These are phyloP conservation scores for Prunella himalayana DNA, from an alignment of 2,113 vertebrate species.

Conservation along the genomic window DNA sequence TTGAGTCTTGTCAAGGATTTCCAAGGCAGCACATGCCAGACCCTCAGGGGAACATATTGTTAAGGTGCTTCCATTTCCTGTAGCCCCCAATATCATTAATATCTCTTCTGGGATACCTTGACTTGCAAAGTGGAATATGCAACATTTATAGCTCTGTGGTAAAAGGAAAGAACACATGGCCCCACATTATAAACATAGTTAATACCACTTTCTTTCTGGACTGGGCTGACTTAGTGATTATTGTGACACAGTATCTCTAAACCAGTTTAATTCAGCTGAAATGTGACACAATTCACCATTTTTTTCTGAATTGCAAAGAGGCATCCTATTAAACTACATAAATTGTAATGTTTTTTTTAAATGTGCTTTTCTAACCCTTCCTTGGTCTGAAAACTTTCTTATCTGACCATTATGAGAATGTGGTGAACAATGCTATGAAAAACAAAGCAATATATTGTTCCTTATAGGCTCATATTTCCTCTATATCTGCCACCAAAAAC, in stretches of 20 bases:
- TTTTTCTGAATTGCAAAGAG: background rate
- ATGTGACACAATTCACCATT: background rate
- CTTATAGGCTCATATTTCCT: constrained; percentile 27
- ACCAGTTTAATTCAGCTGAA: background rate
- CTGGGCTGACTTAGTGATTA: background rate
- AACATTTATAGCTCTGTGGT: constrained; percentile 8
- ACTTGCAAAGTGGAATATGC: background rate
- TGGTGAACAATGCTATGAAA: constrained; percentile 8
- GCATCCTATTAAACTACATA: background rate
- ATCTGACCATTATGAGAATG: background rate
- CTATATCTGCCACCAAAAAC: constrained; percentile 29
- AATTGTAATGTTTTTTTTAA: background rate
- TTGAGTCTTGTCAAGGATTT: constrained; percentile 31
- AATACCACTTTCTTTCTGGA: background rate
- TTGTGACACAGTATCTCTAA: background rate
- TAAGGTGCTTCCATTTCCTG: constrained; percentile 49
- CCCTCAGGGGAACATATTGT: background rate
- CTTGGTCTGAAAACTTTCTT: background rate
- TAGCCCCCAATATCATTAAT: background rate
- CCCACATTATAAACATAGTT: background rate
- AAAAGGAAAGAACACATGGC: constrained; percentile 32
- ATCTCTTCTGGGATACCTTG: constrained; percentile 21
- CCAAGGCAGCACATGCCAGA: background rate
- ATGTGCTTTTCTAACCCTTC: background rate
- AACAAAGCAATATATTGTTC: constrained; percentile 3